Evolutionary conservation across 1,140 invertebrate species (phyloP), one percentile per base, ranked within the genome.

Genomic region (Hycleus phaleratus): DNA sequence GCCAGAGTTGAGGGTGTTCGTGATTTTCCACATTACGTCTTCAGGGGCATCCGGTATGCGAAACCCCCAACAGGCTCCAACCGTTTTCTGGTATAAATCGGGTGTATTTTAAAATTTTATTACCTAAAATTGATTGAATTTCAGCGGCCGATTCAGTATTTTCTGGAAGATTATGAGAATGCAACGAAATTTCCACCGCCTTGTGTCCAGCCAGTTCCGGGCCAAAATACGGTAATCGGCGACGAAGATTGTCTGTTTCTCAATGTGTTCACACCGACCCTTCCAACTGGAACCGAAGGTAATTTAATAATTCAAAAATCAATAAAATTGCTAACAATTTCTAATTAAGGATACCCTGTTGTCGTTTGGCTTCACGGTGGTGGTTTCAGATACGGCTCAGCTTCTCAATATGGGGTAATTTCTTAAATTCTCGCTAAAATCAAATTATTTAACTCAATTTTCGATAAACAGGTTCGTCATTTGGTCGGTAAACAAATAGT

Each of bases 191-290:
- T 75, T 64, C 79, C 78, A 24, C 63, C 74, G 2, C 79, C 81
- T 2, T 84, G 81, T 59, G 74, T 81, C 24, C 81, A 83, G 61
- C 77, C 79, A 3, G 71, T 77, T 64, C 75, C 75, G 3, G 70
- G 61, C 0, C 59, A 56, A 45, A 63, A 65, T 39, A 48, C 32
- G n/a, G 60, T 82, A 5, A 70, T 81, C 3, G 82, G 82, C 12
- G 79, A 75, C 39, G 86, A 88, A 64, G 88, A 94, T 73, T 94
- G 91, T 71, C 73, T 93, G 7, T 88, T 86, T 60, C 74, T 93
- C 3, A 92, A 94, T 69, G 78, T 94, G 7, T 92, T 90, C 68
- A 82, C 85, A 0, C 90, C 89, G 24, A 71, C 73, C 38, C 74
- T 83, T 53, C 81, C 81, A 1, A 77, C 80, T 49, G 71, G 75